phyloP scores from a whole-genome alignment of 2,113 vertebrate species.

The Mungos mungo region DNA sequence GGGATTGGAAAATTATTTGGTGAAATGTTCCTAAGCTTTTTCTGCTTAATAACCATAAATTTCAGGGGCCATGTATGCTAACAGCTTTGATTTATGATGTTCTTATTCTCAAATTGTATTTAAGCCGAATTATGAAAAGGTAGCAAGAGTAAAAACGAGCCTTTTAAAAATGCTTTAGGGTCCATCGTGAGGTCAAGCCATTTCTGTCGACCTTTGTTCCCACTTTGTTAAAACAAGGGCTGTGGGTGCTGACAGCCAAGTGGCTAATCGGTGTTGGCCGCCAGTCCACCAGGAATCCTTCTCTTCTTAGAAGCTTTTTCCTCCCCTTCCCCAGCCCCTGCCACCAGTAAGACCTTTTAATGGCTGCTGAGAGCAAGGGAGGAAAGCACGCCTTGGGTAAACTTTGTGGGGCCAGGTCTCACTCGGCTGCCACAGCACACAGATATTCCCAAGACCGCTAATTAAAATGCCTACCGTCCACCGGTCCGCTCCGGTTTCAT shows the following conservation, averaged over 20 bases:
- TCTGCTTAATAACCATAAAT: constrained; percentile 56
- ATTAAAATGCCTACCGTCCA: constrained; percentile 25
- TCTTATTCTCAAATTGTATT: constrained; percentile 46
- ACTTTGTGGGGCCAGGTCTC: background rate
- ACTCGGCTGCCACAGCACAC: background rate
- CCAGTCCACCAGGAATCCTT: background rate
- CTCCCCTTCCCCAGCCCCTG: background rate
- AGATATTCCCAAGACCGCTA: constrained; percentile 26
- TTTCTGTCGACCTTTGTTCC: constrained; percentile 31
- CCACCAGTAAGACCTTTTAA: constrained; percentile 3
- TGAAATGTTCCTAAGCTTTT: constrained; percentile 48
- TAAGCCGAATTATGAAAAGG: constrained; percentile 58
- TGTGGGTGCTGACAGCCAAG: background rate
- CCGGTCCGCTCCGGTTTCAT: background rate
- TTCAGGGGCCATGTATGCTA: background rate
- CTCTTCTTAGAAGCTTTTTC: background rate
- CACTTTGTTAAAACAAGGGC: background rate
- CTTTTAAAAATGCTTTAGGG: constrained; percentile 48
- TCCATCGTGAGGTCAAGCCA: background rate
- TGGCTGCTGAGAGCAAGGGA: background rate
- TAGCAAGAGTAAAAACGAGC: background rate
- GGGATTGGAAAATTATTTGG: constrained; percentile 40
- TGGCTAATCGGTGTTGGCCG: background rate
- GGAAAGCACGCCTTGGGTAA: background rate
- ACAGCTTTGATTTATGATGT: constrained; percentile 34